Evolutionary conservation across 2,888 invertebrate species (phyloP).

Genomic region (Ctenicera cuprea): DNA sequence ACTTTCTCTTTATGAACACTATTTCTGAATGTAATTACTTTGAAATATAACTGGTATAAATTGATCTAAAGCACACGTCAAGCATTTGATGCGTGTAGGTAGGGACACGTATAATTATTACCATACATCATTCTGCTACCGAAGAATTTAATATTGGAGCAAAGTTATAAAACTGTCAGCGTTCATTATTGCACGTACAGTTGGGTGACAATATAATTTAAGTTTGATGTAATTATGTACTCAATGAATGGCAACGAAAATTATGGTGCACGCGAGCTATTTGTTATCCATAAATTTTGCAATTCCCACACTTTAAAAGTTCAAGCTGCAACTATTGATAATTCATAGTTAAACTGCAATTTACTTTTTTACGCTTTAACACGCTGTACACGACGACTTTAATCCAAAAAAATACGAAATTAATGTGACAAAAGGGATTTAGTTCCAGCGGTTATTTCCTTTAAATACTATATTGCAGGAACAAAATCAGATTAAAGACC

Average conservation of each 20-base stretch:
- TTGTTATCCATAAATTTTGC: constrained; percentile 23
- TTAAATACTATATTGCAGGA: background rate
- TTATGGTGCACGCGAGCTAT: constrained; percentile 23
- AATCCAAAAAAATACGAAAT: constrained; percentile 4
- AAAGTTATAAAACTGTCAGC: constrained; percentile 55
- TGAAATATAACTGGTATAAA: constrained; percentile 4
- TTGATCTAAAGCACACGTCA: constrained; percentile 27
- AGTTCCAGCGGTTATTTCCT: constrained; percentile 4
- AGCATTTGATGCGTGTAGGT: constrained; percentile 31
- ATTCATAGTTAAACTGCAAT: constrained; percentile 17
- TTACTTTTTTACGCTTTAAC: background rate
- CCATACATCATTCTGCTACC: constrained; percentile 53
- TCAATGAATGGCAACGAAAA: constrained; percentile 38
- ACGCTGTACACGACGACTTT: background rate
- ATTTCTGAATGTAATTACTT: too few relatives aligned
- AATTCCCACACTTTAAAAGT: constrained; percentile 2
- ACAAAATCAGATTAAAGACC: constrained; percentile 7
- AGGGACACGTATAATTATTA: constrained; percentile 51
- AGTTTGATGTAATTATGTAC: constrained; percentile 51
- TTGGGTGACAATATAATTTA: constrained; percentile 53
- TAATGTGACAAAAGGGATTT: background rate
- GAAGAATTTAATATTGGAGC: constrained; percentile 56
- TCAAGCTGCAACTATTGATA: constrained; percentile 4
- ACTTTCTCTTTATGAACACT: too few relatives aligned
- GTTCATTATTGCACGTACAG: constrained; percentile 52